A percentile compares a stretch with the other conserved stretches of the same genome.
These are phyloP conservation scores for Argyra leucocephala DNA, from an alignment of 2,888 invertebrate species.

Conservation along the genomic window DNA sequence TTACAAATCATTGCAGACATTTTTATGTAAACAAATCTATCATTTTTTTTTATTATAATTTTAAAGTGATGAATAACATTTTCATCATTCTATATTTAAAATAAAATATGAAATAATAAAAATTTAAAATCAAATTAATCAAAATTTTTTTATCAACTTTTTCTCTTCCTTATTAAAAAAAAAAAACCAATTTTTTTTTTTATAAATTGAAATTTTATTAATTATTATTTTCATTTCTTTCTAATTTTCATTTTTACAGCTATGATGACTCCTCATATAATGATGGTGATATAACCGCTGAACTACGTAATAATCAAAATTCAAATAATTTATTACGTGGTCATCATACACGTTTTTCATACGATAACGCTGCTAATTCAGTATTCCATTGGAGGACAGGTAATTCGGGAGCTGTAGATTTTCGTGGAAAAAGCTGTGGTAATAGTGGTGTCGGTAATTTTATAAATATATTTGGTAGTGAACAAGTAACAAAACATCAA, in stretches of 20 bases:
- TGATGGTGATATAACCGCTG: background rate
- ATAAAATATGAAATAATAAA: too few relatives aligned
- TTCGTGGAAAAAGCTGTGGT: constrained; percentile 17
- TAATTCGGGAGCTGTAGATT: constrained; percentile 20
- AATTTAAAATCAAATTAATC: too few relatives aligned
- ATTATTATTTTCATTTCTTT: background rate
- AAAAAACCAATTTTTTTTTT: too few relatives aligned
- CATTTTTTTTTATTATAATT: too few relatives aligned
- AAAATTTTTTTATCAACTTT: too few relatives aligned
- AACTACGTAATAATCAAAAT: background rate
- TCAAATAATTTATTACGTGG: background rate
- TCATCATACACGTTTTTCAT: constrained; percentile 21
- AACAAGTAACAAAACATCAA: background rate
- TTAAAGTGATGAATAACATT: too few relatives aligned
- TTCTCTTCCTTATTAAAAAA: too few relatives aligned
- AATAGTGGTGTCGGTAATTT: background rate
- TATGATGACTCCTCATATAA: constrained; percentile 20
- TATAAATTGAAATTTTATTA: too few relatives aligned
- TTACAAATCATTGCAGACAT: too few relatives aligned
- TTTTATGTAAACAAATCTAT: too few relatives aligned
- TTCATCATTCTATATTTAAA: too few relatives aligned
- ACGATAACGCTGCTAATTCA: constrained; percentile 20
- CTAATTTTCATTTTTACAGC: constrained; percentile 14
- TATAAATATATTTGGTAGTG: background rate
- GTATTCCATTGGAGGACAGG: constrained; percentile 21